Conservation (phyloP, 2,888 invertebrate species). For the Alcis repandata region DNA sequence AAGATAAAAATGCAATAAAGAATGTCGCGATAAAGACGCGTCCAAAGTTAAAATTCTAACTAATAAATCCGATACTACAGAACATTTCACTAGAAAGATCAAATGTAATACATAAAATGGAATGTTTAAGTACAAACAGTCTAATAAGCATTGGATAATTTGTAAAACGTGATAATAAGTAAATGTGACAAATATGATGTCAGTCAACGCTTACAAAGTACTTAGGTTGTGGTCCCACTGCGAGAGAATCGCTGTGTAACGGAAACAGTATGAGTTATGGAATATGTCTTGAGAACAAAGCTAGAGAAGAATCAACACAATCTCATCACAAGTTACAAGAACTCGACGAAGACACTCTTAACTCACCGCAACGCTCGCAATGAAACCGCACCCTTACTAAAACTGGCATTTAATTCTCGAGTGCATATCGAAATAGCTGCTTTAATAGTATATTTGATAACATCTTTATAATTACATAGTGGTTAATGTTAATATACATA, state of each 20-base stretch:
- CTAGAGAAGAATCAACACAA: conserved; percentile 5
- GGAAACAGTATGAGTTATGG: conserved; percentile 26
- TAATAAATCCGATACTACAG: conserved; percentile 67
- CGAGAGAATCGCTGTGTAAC: conserved; percentile 42
- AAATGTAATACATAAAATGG: conserved; percentile 75
- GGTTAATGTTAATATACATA: conserved; percentile 78
- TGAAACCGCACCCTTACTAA: conserved; percentile 58
- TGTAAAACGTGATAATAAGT: conserved; percentile 59
- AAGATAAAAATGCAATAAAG: conserved; percentile 71
- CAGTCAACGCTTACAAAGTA: conserved; percentile 77
- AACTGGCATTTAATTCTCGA: conserved; percentile 71
- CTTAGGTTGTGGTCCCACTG: conserved; percentile 57
- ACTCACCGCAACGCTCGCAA: conserved; percentile 47
- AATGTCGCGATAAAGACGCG: conserved; percentile 60
- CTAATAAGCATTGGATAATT: conserved; percentile 74
- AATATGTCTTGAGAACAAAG: conserved; percentile 13
- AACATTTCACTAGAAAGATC: conserved; percentile 67
- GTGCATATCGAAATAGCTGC: conserved; percentile 72
- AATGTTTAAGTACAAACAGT: conserved; percentile 85
- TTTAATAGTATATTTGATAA: conserved; percentile 46
- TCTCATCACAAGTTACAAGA: neutral
- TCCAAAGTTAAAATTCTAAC: conserved; percentile 71
- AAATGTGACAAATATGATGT: conserved; percentile 74
- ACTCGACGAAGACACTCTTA: conserved; percentile 8
- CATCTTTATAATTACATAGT: conserved; percentile 64